A percentile compares a stretch with the other conserved stretches of the same genome.
Evolutionary conservation across 2,113 vertebrate species (phyloP).

Genomic region (Scolopax mira): DNA sequence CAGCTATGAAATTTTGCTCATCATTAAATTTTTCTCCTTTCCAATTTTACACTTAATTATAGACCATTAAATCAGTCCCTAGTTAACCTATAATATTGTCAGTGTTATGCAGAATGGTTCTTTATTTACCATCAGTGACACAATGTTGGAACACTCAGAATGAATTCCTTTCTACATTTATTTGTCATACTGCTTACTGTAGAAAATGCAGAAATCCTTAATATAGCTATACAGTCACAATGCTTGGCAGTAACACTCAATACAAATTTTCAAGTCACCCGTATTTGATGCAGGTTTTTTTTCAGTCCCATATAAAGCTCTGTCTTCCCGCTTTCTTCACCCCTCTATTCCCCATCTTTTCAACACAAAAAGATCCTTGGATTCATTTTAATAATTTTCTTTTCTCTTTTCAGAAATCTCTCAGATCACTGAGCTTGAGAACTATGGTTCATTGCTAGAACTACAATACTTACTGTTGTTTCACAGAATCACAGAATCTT

Average conservation of each 20-base stretch:
- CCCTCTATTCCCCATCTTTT: background rate
- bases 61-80: slow-evolving; percentile 3
- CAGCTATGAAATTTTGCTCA: slow-evolving; percentile 30
- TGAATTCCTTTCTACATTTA: slow-evolving; percentile 1
- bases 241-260: background rate
- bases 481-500: background rate
- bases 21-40: slow-evolving; percentile 42
- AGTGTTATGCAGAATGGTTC: background rate
- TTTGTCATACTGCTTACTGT: background rate
- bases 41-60: slow-evolving; percentile 53
- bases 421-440: background rate
- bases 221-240: background rate
- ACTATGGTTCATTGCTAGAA: background rate
- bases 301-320: background rate
- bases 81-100: background rate
- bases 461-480: background rate
- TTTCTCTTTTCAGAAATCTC: background rate
- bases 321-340: background rate
- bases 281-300: background rate
- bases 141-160: background rate
- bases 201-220: background rate
- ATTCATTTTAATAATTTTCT: background rate
- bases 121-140: slow-evolving; percentile 33
- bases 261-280: background rate
- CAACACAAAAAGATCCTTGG: background rate